phyloP scores from a whole-genome alignment of 2,888 invertebrate genomes.

The Parnassius smintheus region DNA sequence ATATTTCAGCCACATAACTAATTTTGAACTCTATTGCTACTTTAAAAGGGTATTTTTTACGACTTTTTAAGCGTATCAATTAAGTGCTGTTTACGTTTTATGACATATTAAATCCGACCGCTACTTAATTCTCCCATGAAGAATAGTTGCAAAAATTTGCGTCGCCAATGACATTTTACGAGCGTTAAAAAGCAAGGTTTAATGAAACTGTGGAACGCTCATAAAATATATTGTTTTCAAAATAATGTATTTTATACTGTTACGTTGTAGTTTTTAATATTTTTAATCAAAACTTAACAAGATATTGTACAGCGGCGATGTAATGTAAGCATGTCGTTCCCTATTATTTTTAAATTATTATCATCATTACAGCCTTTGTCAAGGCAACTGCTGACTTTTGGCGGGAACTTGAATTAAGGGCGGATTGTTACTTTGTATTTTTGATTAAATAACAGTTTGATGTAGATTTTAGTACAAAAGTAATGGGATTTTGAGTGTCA shows the following conservation, averaged over 20 bases:
- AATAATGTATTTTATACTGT: slow-evolving; percentile 6
- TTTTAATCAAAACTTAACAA: slow-evolving; percentile 3
- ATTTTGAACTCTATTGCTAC: slow-evolving; percentile 41
- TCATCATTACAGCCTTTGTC: too few relatives aligned
- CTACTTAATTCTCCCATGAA: slow-evolving; percentile 50
- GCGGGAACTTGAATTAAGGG: too few relatives aligned
- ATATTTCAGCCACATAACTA: slow-evolving; percentile 18
- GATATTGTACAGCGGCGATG: neutral
- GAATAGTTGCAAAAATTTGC: slow-evolving; percentile 49
- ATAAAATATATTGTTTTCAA: slow-evolving; percentile 18
- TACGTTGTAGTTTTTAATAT: slow-evolving; percentile 9
- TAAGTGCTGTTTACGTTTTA: slow-evolving; percentile 50
- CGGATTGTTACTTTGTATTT: too few relatives aligned
- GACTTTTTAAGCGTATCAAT: slow-evolving; percentile 24
- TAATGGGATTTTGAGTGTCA: too few relatives aligned
- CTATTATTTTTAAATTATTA: too few relatives aligned
- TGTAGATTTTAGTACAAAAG: too few relatives aligned
- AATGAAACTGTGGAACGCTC: slow-evolving; percentile 22
- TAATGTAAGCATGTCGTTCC: too few relatives aligned
- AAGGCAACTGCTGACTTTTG: too few relatives aligned
- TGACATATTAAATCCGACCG: slow-evolving; percentile 57
- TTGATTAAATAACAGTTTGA: too few relatives aligned
- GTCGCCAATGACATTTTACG: slow-evolving; percentile 41
- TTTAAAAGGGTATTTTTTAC: slow-evolving; percentile 28
- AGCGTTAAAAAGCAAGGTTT: slow-evolving; percentile 32